Evolutionary conservation across 2,888 invertebrate genomes (phyloP).

Genomic region (Pristionchus maxplancki): DNA sequence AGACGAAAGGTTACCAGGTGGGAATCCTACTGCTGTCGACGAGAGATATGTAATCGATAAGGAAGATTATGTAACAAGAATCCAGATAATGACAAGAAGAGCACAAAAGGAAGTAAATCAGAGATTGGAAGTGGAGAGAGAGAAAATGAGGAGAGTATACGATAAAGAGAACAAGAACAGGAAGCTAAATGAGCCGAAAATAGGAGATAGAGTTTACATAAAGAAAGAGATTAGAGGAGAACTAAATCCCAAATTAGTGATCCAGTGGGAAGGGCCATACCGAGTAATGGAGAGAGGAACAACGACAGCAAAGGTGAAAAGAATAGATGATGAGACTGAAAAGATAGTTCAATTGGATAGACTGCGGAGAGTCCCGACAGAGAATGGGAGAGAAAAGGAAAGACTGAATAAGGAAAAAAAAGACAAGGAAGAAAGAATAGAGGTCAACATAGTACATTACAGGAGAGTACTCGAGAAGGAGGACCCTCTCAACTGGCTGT

Average conservation of each 20-base stretch:
- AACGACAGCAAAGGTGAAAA: neutral
- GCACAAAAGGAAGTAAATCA: neutral
- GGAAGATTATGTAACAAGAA: neutral
- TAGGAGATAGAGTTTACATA: neutral
- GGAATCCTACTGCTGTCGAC: neutral
- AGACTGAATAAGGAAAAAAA: neutral
- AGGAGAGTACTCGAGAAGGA: no score
- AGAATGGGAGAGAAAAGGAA: neutral
- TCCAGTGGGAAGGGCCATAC: neutral
- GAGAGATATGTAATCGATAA: neutral
- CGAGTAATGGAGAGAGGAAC: neutral
- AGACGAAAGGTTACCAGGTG: neutral
- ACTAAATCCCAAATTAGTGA: neutral
- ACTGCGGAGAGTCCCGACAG: neutral
- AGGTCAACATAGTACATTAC: no score
- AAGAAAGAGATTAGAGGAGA: neutral
- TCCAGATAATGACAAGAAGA: neutral
- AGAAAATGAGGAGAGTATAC: neutral
- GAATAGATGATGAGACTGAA: neutral
- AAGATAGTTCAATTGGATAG: neutral
- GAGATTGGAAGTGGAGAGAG: conserved; percentile 2
- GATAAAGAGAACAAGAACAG: neutral
- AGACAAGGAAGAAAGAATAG: neutral
- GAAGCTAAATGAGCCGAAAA: neutral
- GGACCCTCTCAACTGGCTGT: neutral